phyloP scores from a whole-genome alignment of 2,888 invertebrate genomes.

The Phengaris arion region DNA sequence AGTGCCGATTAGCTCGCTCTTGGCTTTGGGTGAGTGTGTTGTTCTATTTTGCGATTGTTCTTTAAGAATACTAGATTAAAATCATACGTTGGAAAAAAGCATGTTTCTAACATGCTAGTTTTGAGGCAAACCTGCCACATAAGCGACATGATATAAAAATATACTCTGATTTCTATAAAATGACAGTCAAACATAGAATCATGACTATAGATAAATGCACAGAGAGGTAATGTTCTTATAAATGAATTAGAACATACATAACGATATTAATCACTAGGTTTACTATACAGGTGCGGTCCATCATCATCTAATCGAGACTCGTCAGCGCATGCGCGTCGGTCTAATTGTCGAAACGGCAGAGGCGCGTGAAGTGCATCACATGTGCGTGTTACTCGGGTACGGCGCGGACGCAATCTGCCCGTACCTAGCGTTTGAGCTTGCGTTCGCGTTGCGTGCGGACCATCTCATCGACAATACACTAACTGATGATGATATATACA shows the following conservation, averaged over 20 bases:
- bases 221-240: too few species aligned
- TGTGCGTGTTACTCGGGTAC: slow-evolving; percentile 94
- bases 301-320: slow-evolving; percentile 95
- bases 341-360: slow-evolving; percentile 97
- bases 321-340: slow-evolving; percentile 97
- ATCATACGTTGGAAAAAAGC: too few species aligned
- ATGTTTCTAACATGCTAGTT: too few species aligned
- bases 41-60: too few species aligned
- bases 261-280: not conserved
- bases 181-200: too few species aligned
- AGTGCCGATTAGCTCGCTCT: slow-evolving; percentile 88
- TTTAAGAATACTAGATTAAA: not conserved
- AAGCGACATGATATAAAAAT: too few species aligned
- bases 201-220: too few species aligned
- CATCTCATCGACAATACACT: slow-evolving; percentile 88
- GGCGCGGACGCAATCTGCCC: slow-evolving; percentile 99
- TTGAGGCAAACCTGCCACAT: too few species aligned
- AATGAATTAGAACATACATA: too few species aligned
- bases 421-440: slow-evolving; percentile 96
- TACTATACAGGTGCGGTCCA: slow-evolving; percentile 87
- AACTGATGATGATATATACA: slow-evolving; percentile 89
- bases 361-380: slow-evolving; percentile 96
- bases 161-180: too few species aligned
- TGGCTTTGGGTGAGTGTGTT: slow-evolving; percentile 82
- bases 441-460: slow-evolving; percentile 91